A percentile compares a stretch with the other conserved stretches of the same genome.
Evolutionary conservation across 2,797 vertebrate genomes (phyloP).

Genomic region (Chrysocyon brachyurus): DNA sequence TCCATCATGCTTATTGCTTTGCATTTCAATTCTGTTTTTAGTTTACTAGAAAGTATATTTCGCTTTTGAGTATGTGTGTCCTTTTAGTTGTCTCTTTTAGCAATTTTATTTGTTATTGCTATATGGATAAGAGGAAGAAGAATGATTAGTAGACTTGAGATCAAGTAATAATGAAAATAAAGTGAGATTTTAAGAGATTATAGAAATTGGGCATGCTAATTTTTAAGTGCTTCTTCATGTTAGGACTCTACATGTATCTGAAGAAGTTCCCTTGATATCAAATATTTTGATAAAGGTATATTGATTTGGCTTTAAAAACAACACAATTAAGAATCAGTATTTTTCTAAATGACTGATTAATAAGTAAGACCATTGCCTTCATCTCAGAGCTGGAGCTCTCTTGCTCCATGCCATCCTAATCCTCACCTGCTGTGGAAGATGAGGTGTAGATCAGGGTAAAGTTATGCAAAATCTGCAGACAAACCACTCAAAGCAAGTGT

Average conservation of each 20-base stretch:
- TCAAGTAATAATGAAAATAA: constrained; percentile 41
- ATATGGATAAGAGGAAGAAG: background rate
- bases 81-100: background rate
- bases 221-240: constrained; percentile 17
- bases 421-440: background rate
- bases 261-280: background rate
- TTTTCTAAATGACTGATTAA: background rate
- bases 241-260: background rate
- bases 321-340: constrained; percentile 3
- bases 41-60: background rate
- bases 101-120: constrained; percentile 30
- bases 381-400: background rate
- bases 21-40: constrained; percentile 27
- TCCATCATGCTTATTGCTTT: background rate
- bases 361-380: background rate
- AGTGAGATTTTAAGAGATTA: constrained; percentile 21
- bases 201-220: background rate
- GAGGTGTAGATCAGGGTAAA: background rate
- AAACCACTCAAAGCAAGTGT: background rate
- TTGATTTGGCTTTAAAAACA: background rate
- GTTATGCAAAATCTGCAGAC: background rate
- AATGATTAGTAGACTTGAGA: background rate
- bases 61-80: background rate
- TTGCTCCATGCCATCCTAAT: background rate
- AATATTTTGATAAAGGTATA: background rate